phyloP scores from a whole-genome alignment of 2,888 invertebrate genomes.

The Lymantria dispar region DNA sequence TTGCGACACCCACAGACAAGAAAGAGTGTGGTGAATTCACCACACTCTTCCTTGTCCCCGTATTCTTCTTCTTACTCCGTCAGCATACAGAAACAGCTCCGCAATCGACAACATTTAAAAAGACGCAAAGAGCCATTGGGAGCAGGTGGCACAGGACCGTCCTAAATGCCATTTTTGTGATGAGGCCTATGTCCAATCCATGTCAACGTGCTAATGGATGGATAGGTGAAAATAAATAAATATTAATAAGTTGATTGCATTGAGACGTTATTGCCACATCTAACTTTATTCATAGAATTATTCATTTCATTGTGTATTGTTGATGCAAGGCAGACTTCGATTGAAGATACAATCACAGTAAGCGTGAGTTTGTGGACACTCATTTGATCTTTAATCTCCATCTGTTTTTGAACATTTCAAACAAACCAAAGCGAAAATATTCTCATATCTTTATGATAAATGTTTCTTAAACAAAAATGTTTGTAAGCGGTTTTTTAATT shows the following conservation, averaged over 20 bases:
- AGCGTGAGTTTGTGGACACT: constrained; percentile 38
- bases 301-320: constrained; percentile 36
- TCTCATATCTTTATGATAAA: constrained; percentile 4
- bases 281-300: constrained; percentile 19
- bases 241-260: background rate
- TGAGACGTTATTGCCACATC: constrained; percentile 34
- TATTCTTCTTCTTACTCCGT: too few relatives aligned
- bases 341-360: constrained; percentile 70
- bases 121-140: too few relatives aligned
- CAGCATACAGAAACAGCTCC: too few relatives aligned
- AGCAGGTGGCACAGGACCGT: too few relatives aligned
- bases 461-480: constrained; percentile 11
- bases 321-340: constrained; percentile 54
- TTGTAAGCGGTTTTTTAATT: constrained; percentile 30
- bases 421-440: constrained; percentile 16
- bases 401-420: constrained; percentile 10
- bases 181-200: too few relatives aligned
- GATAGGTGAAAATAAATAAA: too few relatives aligned
- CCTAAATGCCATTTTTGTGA: too few relatives aligned
- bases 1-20: too few relatives aligned
- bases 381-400: constrained; percentile 32
- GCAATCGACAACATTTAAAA: too few relatives aligned
- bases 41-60: too few relatives aligned
- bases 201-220: too few relatives aligned
- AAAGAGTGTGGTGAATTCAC: too few relatives aligned